Conservation (phyloP, 2,113 vertebrate genomes). For the Pontoporia blainvillei region DNA sequence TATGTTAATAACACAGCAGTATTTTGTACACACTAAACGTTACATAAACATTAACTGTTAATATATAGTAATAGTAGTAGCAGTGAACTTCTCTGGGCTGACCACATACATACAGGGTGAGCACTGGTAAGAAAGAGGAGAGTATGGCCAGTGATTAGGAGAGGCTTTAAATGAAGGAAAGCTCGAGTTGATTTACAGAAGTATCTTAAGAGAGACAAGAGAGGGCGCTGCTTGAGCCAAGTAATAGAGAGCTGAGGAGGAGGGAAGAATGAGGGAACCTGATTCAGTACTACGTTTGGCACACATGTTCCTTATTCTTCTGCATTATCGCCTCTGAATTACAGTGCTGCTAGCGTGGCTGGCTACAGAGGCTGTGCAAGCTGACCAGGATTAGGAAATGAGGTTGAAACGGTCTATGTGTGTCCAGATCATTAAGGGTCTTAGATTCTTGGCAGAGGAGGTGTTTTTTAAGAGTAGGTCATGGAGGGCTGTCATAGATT, state of each 20-base stretch:
- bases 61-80: neutral
- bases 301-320: neutral
- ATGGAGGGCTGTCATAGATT: neutral
- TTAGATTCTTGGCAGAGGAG: neutral
- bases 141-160: neutral
- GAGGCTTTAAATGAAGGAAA: neutral
- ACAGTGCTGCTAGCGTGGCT: rapidly evolving
- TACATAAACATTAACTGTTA: neutral
- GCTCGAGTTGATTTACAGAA: neutral
- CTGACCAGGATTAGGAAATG: neutral
- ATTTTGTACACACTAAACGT: neutral
- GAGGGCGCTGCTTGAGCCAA: neutral
- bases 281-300: neutral
- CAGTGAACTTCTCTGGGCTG: neutral
- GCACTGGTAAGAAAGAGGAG: neutral
- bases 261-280: neutral
- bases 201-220: neutral
- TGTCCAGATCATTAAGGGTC: neutral
- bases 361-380: neutral
- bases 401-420: neutral
- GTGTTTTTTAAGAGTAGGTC: neutral
- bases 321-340: neutral
- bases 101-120: neutral
- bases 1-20: neutral
- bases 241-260: neutral